These are phyloP conservation scores for Acomys russatus DNA, from an alignment of 2,797 vertebrate species.

Conservation along the genomic window DNA sequence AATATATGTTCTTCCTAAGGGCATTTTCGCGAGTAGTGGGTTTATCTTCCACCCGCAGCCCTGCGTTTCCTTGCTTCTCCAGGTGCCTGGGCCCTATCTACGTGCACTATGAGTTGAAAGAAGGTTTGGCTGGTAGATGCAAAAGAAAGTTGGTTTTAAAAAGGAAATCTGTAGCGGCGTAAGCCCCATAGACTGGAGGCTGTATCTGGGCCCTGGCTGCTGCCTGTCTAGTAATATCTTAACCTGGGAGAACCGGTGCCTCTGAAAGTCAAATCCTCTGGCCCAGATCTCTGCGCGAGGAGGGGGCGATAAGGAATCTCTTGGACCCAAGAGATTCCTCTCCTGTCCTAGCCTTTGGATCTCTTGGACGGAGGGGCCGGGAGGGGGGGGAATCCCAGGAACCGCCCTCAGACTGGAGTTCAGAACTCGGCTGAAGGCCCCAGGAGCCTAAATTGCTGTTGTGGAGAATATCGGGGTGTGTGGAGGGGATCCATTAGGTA, in stretches of 20 bases:
- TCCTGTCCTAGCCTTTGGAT: background rate
- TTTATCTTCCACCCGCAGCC: conserved; percentile 10
- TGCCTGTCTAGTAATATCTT: background rate
- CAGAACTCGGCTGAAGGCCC: background rate
- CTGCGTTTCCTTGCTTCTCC: background rate
- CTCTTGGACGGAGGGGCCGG: background rate
- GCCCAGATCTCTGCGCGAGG: background rate
- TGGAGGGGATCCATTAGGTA: background rate
- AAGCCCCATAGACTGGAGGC: background rate
- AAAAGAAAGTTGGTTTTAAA: background rate
- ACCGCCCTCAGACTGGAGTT: background rate
- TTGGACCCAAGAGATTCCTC: background rate
- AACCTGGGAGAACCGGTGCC: background rate
- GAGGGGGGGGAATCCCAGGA: background rate
- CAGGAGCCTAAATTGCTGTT: background rate
- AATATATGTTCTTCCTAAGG: background rate
- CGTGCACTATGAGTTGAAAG: background rate
- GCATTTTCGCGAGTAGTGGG: background rate
- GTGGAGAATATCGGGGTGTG: background rate
- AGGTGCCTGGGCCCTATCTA: background rate
- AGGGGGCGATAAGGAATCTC: background rate
- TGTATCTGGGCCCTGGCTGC: background rate
- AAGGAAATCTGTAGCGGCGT: background rate
- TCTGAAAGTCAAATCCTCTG: background rate
- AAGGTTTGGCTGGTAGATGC: background rate